A percentile compares a stretch with the other conserved stretches of the same genome.
phyloP scores from a whole-genome alignment of 37 sponge, comb jelly and placozoan species.

The Cliona cf. orientalis region DNA sequence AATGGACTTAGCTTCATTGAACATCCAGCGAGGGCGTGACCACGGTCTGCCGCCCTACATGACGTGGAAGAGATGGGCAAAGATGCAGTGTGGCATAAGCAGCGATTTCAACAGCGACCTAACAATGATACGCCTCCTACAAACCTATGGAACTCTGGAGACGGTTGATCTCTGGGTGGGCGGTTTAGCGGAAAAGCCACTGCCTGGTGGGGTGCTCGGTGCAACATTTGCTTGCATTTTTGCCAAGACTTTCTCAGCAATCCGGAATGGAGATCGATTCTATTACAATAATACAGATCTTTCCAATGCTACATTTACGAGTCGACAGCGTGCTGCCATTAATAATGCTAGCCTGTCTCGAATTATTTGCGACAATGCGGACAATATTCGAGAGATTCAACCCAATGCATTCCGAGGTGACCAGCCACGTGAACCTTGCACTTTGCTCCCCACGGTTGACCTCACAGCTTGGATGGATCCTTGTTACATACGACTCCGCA shows the following conservation, averaged over 20 bases:
- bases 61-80: slow-evolving; percentile 30
- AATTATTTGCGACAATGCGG: slow-evolving; percentile 84
- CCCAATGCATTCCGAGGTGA: slow-evolving; percentile 41
- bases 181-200: slow-evolving; percentile 70
- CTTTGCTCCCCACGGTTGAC: too few relatives aligned
- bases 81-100: not conserved
- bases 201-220: slow-evolving; percentile 73
- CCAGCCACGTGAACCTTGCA: slow-evolving; percentile 22
- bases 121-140: slow-evolving; percentile 23
- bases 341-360: slow-evolving; percentile 58
- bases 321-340: slow-evolving; percentile 56
- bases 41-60: slow-evolving; percentile 80
- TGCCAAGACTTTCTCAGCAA: slow-evolving; percentile 64
- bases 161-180: slow-evolving; percentile 81
- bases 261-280: slow-evolving; percentile 91
- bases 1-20: slow-evolving; percentile 68
- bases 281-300: slow-evolving; percentile 75
- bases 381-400: slow-evolving; percentile 59
- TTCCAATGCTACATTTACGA: slow-evolving; percentile 53
- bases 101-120: slow-evolving; percentile 21
- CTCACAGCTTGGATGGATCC: slow-evolving; percentile 3
- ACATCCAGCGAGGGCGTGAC: slow-evolving; percentile 84
- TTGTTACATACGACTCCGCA: too few relatives aligned
- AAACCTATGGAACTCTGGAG: slow-evolving; percentile 56
- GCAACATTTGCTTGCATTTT: slow-evolving; percentile 89